Percentiles rank a stretch among this genome's conserved stretches.
Conservation (phyloP, 1,140 invertebrate genomes). For the Pseudomyrmex gracilis region DNA sequence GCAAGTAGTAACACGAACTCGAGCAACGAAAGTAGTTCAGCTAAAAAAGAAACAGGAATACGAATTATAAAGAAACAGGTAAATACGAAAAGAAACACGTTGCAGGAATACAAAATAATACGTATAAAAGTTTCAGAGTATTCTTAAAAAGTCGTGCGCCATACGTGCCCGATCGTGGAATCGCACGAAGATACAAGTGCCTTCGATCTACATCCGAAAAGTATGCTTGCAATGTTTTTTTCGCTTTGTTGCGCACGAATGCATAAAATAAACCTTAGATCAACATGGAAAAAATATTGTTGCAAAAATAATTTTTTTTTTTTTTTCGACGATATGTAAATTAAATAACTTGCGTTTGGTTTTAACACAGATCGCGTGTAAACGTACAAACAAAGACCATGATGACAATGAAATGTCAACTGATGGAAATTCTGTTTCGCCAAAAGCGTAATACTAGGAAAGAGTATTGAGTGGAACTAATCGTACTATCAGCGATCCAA, state of each 20-base stretch:
- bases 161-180: background rate
- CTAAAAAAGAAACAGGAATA: constrained; percentile 20
- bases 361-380: background rate
- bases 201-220: background rate
- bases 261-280: background rate
- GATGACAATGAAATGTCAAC: constrained; percentile 17
- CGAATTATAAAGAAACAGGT: constrained; percentile 43
- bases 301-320: no score
- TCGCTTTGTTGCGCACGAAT: background rate
- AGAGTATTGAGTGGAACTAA: constrained; percentile 26
- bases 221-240: background rate
- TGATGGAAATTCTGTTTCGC: constrained; percentile 22
- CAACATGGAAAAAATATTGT: background rate
- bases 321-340: no score
- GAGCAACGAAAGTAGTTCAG: background rate
- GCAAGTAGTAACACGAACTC: constrained; percentile 32
- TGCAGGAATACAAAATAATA: constrained; percentile 22
- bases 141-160: constrained; percentile 11
- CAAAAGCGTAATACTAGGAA: constrained; percentile 25
- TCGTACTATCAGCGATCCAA: constrained; percentile 50
- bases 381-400: background rate
- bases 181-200: constrained; percentile 5
- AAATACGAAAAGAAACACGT: constrained; percentile 5
- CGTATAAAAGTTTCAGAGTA: constrained; percentile 27
- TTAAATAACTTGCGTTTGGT: background rate